Conservation (phyloP, 2,113 vertebrate genomes). For the Australoheros scitulus region DNA sequence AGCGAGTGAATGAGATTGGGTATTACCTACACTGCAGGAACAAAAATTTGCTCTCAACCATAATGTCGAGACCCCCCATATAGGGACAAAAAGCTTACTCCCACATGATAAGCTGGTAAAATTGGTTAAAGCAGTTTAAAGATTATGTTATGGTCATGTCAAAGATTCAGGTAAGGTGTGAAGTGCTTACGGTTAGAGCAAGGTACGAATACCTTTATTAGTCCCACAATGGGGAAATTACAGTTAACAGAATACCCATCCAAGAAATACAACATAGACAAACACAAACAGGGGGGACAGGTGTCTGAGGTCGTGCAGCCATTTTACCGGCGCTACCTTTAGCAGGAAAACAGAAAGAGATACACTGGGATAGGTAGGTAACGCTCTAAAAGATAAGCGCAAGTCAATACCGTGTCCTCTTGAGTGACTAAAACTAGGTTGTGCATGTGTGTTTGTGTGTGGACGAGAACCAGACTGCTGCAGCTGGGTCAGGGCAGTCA, state of each 20-base stretch:
- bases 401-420: conserved; percentile 20
- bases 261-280: too few species aligned
- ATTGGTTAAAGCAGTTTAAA: neutral
- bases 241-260: too few species aligned
- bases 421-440: conserved; percentile 37
- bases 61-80: neutral
- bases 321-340: too few species aligned
- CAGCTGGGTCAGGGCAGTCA: conserved; percentile 68
- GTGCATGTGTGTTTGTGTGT: conserved; percentile 28
- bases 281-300: too few species aligned
- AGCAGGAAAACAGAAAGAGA: too few species aligned
- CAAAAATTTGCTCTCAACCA: conserved; percentile 24
- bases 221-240: too few species aligned
- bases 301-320: too few species aligned
- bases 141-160: neutral
- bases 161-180: neutral
- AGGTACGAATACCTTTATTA: too few species aligned
- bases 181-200: neutral
- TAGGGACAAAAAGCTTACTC: neutral
- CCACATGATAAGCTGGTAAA: neutral
- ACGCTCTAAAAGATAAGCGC: conserved; percentile 6
- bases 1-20: neutral
- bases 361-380: too few species aligned
- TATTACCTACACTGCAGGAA: conserved; percentile 12
- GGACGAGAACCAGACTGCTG: conserved; percentile 44